phyloP scores from a whole-genome alignment of 2,888 invertebrate species.

The Apeira syringaria region DNA sequence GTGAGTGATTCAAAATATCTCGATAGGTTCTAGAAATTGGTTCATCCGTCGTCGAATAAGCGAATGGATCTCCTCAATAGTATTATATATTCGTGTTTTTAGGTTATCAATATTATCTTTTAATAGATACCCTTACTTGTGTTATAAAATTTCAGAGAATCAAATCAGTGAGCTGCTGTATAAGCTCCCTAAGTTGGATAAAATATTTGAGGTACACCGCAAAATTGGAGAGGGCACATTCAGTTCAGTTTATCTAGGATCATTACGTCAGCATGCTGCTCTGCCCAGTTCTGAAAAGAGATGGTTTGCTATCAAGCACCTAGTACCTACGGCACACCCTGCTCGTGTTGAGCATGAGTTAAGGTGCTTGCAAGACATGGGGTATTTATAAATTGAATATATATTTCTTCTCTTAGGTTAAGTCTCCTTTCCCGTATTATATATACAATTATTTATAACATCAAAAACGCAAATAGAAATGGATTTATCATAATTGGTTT shows the following conservation, averaged over 20 bases:
- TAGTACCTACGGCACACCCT: constrained; percentile 94
- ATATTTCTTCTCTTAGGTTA: too few species aligned
- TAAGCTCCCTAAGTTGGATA: constrained; percentile 84
- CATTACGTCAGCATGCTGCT: constrained; percentile 76
- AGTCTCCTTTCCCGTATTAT: too few species aligned
- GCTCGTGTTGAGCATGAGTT: constrained; percentile 91
- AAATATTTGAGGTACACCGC: constrained; percentile 86
- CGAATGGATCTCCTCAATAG: too few species aligned
- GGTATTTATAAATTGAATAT: constrained; percentile 69
- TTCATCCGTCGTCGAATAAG: too few species aligned
- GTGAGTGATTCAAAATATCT: constrained; percentile 48
- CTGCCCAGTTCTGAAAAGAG: constrained; percentile 71
- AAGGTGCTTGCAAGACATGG: constrained; percentile 89
- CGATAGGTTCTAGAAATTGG: too few species aligned
- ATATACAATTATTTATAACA: too few species aligned
- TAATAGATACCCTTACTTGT: too few species aligned
- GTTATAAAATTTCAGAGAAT: constrained; percentile 49
- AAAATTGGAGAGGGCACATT: constrained; percentile 94
- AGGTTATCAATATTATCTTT: too few species aligned
- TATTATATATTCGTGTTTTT: too few species aligned
- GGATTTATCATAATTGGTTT: too few species aligned
- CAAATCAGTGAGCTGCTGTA: constrained; percentile 70
- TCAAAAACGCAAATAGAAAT: too few species aligned
- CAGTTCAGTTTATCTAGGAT: constrained; percentile 92
- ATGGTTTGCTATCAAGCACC: constrained; percentile 92